A percentile compares a stretch with the other conserved stretches of the same genome.
phyloP scores from a whole-genome alignment of 2,797 vertebrate genomes.

The Chiroxiphia lanceolata region DNA sequence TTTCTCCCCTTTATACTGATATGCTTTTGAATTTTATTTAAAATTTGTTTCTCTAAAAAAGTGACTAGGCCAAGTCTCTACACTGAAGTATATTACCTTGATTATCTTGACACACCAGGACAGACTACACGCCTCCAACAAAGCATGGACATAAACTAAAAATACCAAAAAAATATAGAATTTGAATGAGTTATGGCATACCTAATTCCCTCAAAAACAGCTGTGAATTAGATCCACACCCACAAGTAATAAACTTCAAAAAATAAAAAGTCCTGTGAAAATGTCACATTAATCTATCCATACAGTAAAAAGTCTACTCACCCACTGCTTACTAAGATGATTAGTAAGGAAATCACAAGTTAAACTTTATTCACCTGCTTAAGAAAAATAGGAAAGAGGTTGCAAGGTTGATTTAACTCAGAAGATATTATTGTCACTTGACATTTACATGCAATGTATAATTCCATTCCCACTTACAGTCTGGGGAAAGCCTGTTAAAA shows the following conservation, averaged over 20 bases:
- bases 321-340: constrained; percentile 65
- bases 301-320: constrained; percentile 54
- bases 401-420: constrained; percentile 63
- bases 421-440: constrained; percentile 70
- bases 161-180: background rate
- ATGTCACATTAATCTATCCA: constrained; percentile 55
- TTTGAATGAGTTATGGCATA: constrained; percentile 20
- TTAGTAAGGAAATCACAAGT: constrained; percentile 70
- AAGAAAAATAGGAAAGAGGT: constrained; percentile 64
- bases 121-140: background rate
- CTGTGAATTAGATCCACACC: constrained; percentile 54
- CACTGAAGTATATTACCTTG: background rate
- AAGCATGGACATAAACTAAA: background rate
- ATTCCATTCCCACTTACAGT: constrained; percentile 68
- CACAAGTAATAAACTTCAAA: constrained; percentile 42
- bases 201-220: constrained; percentile 35
- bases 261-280: constrained; percentile 32
- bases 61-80: background rate
- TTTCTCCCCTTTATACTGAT: background rate
- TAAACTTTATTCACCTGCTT: constrained; percentile 66
- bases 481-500: constrained; percentile 70
- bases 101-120: background rate
- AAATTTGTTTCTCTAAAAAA: background rate
- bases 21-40: background rate
- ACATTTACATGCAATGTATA: constrained; percentile 62